Evolutionary conservation across 2,113 vertebrate genomes (phyloP).

Genomic region (Pachypanchax playfairii): DNA sequence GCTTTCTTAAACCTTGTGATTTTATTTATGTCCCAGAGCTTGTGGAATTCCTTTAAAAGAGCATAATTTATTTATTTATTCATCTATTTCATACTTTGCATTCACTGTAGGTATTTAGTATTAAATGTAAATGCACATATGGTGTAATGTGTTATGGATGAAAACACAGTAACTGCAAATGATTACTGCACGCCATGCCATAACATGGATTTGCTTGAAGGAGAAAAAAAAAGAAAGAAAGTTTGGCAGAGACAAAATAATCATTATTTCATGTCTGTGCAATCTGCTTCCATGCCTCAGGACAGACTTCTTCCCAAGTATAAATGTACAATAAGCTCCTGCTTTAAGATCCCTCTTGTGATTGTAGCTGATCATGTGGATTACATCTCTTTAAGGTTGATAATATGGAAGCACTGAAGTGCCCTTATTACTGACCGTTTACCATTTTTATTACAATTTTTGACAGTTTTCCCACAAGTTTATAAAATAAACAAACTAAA

Average conservation of each 20-base stretch:
- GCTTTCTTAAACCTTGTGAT: neutral
- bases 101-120: constrained; percentile 5
- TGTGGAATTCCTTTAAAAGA: too few relatives aligned
- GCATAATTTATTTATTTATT: neutral
- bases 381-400: too few relatives aligned
- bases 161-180: neutral
- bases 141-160: constrained; percentile 3
- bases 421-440: too few relatives aligned
- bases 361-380: constrained; percentile 14
- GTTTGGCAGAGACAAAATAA: constrained; percentile 51
- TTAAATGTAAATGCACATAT: constrained; percentile 17
- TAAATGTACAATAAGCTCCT: constrained; percentile 6
- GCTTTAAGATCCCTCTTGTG: neutral
- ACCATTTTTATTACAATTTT: too few relatives aligned
- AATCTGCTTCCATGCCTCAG: constrained; percentile 67
- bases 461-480: too few relatives aligned
- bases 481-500: too few relatives aligned
- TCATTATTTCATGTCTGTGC: constrained; percentile 64
- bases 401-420: too few relatives aligned
- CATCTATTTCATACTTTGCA: neutral
- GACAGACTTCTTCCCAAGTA: constrained; percentile 43
- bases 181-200: constrained; percentile 6
- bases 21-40: neutral
- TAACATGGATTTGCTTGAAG: constrained; percentile 21
- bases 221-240: constrained; percentile 6